A percentile compares a stretch with the other conserved stretches of the same genome.
Evolutionary conservation across 2,113 vertebrate genomes (phyloP).

Genomic region (Henicopernis longicauda): DNA sequence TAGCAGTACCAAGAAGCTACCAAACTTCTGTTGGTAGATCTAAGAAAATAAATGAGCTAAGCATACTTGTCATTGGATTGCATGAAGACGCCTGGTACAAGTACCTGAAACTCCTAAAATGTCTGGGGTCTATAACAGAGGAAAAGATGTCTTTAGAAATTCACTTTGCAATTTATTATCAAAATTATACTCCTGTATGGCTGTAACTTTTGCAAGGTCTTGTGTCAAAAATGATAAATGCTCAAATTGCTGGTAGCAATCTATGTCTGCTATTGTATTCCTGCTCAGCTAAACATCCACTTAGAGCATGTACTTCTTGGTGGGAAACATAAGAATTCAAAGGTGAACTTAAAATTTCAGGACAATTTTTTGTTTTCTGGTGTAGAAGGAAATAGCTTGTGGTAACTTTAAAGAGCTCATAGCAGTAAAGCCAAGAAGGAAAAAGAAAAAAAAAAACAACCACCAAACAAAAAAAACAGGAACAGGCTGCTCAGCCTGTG

Average conservation of each 20-base stretch:
- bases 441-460: neutral
- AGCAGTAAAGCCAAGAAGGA: neutral
- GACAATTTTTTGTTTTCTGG: neutral
- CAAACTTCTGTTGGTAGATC: neutral
- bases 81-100: neutral
- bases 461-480: neutral
- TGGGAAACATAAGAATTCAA: neutral
- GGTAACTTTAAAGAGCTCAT: constrained; percentile 5
- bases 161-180: neutral
- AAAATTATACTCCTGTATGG: neutral
- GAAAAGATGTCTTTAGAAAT: neutral
- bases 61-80: neutral
- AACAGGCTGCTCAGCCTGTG: constrained; percentile 57
- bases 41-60: neutral
- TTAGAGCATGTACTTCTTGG: neutral
- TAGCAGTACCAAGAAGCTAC: neutral
- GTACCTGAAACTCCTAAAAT: neutral
- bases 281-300: neutral
- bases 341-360: neutral
- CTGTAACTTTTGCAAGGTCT: neutral
- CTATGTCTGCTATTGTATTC: neutral
- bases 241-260: neutral
- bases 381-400: neutral
- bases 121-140: neutral
- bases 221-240: constrained; percentile 37